Percentiles rank a stretch among this genome's conserved stretches.
Conservation (phyloP, 1,140 invertebrate species). For the Stegodyphus mimosarum region DNA sequence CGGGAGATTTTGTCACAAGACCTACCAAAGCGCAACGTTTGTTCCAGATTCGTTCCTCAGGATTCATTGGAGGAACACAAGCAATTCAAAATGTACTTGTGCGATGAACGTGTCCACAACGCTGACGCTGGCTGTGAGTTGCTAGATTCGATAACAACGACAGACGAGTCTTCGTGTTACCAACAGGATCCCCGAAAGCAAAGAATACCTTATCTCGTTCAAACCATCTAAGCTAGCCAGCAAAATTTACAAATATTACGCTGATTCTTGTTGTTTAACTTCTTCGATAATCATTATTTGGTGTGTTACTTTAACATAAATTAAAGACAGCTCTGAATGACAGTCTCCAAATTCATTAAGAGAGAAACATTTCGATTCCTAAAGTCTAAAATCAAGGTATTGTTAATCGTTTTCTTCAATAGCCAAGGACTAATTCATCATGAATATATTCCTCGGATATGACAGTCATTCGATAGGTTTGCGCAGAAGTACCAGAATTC, state of each 20-base stretch:
- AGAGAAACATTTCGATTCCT: background rate
- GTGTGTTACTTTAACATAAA: too few relatives aligned
- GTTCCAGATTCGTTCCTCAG: background rate
- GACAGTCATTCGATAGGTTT: background rate
- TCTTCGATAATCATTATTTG: too few relatives aligned
- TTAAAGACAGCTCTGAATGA: background rate
- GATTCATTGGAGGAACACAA: slow-evolving; percentile 1
- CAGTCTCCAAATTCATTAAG: background rate
- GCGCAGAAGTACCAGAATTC: background rate
- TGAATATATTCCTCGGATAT: background rate
- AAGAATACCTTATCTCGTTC: background rate
- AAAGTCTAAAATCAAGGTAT: background rate
- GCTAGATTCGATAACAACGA: background rate
- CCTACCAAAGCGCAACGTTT: background rate
- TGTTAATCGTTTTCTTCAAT: slow-evolving; percentile 2
- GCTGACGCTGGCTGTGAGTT: background rate
- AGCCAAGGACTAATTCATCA: background rate
- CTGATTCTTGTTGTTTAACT: too few relatives aligned
- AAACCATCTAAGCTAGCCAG: too few relatives aligned
- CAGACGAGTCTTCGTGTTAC: slow-evolving; percentile 1
- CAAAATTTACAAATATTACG: too few relatives aligned
- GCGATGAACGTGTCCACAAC: background rate
- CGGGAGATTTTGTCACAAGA: background rate
- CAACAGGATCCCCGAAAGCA: background rate
- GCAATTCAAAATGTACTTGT: background rate